phyloP scores from a whole-genome alignment of 2,797 vertebrate species.

The Sphenopsis melanotis region DNA sequence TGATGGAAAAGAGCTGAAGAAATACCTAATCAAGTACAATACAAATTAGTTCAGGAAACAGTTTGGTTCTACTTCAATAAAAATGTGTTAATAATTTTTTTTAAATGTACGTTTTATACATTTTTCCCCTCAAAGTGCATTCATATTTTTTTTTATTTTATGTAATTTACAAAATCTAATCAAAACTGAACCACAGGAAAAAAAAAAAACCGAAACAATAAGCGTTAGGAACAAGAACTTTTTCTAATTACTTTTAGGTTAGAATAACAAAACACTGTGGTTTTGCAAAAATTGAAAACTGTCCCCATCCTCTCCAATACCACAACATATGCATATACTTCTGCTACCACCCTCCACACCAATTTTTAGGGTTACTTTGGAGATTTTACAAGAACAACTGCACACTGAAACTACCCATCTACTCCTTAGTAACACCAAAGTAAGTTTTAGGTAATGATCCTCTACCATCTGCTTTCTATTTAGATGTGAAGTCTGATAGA shows the following conservation, averaged over 20 bases:
- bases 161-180: background rate
- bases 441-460: background rate
- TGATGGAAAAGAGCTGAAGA: background rate
- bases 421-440: background rate
- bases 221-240: background rate
- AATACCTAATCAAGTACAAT: background rate
- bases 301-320: rapidly evolving
- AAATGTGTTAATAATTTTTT: background rate
- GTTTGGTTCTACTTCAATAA: background rate
- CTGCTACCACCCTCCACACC: background rate
- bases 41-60: background rate
- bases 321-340: background rate
- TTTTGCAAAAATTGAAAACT: background rate
- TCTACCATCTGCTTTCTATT: background rate
- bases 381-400: background rate
- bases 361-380: background rate
- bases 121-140: background rate
- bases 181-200: background rate
- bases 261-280: background rate
- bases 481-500: background rate
- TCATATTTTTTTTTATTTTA: background rate
- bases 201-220: background rate
- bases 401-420: background rate
- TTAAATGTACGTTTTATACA: rapidly evolving
- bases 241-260: background rate